A percentile compares a stretch with the other conserved stretches of the same genome.
Evolutionary conservation across 2,888 invertebrate species (phyloP).

Genomic region (Bursaphelenchus okinawaensis): DNA sequence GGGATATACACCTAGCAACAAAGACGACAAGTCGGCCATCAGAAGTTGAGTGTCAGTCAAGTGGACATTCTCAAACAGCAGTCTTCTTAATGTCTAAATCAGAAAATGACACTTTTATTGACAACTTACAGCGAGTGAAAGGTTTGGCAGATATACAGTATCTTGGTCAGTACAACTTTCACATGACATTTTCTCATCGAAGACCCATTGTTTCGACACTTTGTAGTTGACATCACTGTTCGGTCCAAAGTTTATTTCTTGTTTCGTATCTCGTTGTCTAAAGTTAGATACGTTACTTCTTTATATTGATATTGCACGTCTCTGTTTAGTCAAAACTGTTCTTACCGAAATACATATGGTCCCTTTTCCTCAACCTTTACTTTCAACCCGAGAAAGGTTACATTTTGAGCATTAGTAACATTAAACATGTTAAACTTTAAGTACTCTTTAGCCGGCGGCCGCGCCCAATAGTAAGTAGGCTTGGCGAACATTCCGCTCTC

Average conservation of each 20-base stretch:
- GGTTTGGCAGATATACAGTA: slow-evolving; percentile 14
- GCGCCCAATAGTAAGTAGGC: slow-evolving; percentile 18
- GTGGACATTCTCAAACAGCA: slow-evolving; percentile 8
- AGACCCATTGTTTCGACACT: slow-evolving; percentile 19
- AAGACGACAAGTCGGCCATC: slow-evolving; percentile 2
- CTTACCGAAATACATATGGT: slow-evolving; percentile 13
- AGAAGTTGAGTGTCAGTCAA: neutral
- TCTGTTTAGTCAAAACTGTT: neutral
- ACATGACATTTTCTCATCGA: slow-evolving; percentile 9
- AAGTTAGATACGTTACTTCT: neutral
- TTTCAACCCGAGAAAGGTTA: slow-evolving; percentile 10
- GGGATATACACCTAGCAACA: slow-evolving; percentile 16
- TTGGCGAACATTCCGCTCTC: slow-evolving; percentile 12
- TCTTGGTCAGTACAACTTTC: slow-evolving; percentile 14
- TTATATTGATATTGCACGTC: neutral
- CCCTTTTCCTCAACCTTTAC: slow-evolving; percentile 9
- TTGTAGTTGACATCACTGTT: slow-evolving; percentile 5
- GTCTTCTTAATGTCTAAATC: neutral
- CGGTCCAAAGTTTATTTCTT: neutral
- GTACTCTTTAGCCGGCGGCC: slow-evolving; percentile 14
- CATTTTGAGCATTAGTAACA: slow-evolving; percentile 8
- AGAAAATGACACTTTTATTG: neutral
- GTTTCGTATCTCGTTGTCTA: slow-evolving; percentile 11
- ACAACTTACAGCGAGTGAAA: slow-evolving; percentile 18
- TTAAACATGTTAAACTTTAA: slow-evolving; percentile 18